A percentile compares a stretch with the other conserved stretches of the same genome.
These are phyloP conservation scores for Zosterops japonicus DNA, from an alignment of 2,113 vertebrate species.

Conservation along the genomic window DNA sequence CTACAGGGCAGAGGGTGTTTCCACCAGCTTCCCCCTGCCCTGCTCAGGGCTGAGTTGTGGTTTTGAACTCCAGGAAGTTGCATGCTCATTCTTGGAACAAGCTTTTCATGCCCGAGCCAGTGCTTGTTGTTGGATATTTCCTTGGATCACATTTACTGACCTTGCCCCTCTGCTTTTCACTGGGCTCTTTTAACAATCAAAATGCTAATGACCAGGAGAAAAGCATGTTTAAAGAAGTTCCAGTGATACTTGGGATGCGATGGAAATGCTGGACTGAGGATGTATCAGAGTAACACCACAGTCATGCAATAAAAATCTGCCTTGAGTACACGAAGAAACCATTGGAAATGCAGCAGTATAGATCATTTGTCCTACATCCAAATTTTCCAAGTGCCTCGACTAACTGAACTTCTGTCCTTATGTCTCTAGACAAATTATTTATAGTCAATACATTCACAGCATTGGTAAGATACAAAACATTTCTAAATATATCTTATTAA, in stretches of 20 bases:
- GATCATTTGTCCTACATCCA: slow-evolving; percentile 3
- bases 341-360: neutral
- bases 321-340: neutral
- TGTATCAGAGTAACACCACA: neutral
- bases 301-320: neutral
- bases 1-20: neutral
- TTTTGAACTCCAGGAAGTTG: neutral
- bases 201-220: neutral
- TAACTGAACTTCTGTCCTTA: slow-evolving; percentile 26
- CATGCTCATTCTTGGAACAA: neutral
- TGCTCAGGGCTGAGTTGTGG: neutral
- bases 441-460: slow-evolving; percentile 76
- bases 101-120: neutral
- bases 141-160: neutral
- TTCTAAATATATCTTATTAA: slow-evolving; percentile 80
- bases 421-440: slow-evolving; percentile 72
- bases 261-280: neutral
- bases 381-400: slow-evolving; percentile 27
- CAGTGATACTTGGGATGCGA: neutral
- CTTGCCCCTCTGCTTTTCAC: neutral
- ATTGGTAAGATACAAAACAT: slow-evolving; percentile 71
- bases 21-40: neutral
- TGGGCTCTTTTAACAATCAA: neutral
- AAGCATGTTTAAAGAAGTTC: neutral
- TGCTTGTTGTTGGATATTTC: neutral